These are phyloP conservation scores for Benitochromis conjunctus DNA, from an alignment of 2,113 vertebrate genomes.

Conservation along the genomic window DNA sequence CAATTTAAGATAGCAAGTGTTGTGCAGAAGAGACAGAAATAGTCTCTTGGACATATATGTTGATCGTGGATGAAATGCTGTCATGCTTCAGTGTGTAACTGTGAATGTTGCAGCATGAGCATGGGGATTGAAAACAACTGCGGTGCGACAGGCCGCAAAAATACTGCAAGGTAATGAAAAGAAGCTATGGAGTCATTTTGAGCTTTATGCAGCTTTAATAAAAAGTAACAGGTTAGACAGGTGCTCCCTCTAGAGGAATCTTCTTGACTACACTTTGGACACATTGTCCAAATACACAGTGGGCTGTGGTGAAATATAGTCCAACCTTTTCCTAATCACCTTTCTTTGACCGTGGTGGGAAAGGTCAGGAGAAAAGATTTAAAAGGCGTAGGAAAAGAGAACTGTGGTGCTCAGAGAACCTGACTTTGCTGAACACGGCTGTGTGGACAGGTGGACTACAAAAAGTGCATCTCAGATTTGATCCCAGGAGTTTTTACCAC, in stretches of 20 bases:
- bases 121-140: background rate
- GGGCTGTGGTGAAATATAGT: background rate
- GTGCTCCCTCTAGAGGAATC: constrained; percentile 36
- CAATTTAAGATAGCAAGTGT: background rate
- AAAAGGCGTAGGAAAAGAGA: background rate
- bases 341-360: background rate
- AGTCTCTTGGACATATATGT: background rate
- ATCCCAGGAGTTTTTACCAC: background rate
- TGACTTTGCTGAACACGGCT: background rate
- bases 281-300: background rate
- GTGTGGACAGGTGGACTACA: background rate
- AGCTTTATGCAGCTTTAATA: background rate
- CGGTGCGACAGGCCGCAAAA: background rate
- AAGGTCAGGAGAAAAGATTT: background rate
- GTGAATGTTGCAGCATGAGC: background rate
- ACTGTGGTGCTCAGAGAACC: background rate
- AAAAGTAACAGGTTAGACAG: background rate
- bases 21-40: background rate
- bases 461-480: background rate
- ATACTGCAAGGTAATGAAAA: background rate
- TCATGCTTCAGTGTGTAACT: background rate
- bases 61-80: background rate
- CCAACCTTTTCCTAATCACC: background rate
- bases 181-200: background rate
- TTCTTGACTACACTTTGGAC: background rate